phyloP scores from a whole-genome alignment of 2,888 invertebrate species.

The Diogma glabrata region DNA sequence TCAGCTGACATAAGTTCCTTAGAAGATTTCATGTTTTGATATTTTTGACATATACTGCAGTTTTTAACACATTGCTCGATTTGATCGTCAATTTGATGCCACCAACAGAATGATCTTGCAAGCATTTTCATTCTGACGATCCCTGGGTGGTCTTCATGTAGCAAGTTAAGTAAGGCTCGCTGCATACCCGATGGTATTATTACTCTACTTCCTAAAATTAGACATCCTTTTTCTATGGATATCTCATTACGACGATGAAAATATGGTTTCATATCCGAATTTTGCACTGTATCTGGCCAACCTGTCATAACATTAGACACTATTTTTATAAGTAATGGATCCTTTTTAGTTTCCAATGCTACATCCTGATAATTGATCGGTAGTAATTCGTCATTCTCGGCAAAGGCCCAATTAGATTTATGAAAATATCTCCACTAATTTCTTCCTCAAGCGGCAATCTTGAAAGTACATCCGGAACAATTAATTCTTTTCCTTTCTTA shows the following conservation, averaged over 20 bases:
- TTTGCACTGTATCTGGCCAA: not conserved
- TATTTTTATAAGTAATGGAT: no score
- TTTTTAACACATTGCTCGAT: not conserved
- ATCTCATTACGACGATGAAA: not conserved
- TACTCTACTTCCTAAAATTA: not conserved
- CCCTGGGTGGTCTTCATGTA: not conserved
- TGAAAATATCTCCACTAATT: no score
- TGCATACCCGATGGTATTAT: not conserved
- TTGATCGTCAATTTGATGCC: not conserved
- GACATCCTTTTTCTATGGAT: not conserved
- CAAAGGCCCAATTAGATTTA: no score
- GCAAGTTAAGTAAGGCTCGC: not conserved
- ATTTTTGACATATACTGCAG: not conserved
- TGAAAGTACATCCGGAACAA: no score
- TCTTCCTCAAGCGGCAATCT: no score
- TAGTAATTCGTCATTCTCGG: no score
- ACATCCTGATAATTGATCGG: not conserved
- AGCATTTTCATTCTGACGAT: not conserved
- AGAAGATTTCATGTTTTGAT: no score
- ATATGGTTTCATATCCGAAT: not conserved
- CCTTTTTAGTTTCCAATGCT: not conserved
- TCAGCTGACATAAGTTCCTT: no score
- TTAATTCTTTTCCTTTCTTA: not conserved
- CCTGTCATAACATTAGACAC: no score
- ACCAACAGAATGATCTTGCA: not conserved